phyloP scores from a whole-genome alignment of 1,140 invertebrate species.

The Samia ricini region DNA sequence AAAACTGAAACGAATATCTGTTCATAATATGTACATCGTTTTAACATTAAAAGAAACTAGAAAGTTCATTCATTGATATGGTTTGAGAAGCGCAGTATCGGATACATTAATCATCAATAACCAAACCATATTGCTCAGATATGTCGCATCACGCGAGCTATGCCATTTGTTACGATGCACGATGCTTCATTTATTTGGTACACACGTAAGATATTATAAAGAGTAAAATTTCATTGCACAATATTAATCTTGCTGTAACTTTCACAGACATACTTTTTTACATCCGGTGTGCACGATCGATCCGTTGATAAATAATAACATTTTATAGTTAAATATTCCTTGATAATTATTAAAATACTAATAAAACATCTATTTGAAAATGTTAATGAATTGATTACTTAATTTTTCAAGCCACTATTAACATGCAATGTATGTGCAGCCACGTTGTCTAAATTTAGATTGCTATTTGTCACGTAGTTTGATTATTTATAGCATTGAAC shows the following conservation, averaged over 20 bases:
- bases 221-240: slow-evolving; percentile 10
- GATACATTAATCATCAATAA: slow-evolving; percentile 42
- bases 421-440: too few relatives aligned
- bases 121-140: slow-evolving; percentile 18
- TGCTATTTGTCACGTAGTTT: too few relatives aligned
- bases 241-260: slow-evolving; percentile 6
- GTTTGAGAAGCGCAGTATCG: slow-evolving; percentile 37
- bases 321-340: background rate
- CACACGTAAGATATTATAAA: slow-evolving; percentile 16
- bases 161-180: slow-evolving; percentile 7
- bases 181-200: slow-evolving; percentile 4
- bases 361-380: too few relatives aligned
- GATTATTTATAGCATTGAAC: too few relatives aligned
- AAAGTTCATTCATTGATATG: slow-evolving; percentile 35
- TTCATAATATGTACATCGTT: background rate
- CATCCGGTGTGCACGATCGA: background rate
- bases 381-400: too few relatives aligned
- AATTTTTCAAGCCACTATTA: too few relatives aligned
- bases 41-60: slow-evolving; percentile 31
- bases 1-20: background rate
- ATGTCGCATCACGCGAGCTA: slow-evolving; percentile 21
- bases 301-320: background rate
- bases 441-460: too few relatives aligned
- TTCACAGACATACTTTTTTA: slow-evolving; percentile 2
- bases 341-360: background rate